These are phyloP conservation scores for Thamnophis sirtalis DNA, from an alignment of 2,113 vertebrate genomes.

Conservation along the genomic window DNA sequence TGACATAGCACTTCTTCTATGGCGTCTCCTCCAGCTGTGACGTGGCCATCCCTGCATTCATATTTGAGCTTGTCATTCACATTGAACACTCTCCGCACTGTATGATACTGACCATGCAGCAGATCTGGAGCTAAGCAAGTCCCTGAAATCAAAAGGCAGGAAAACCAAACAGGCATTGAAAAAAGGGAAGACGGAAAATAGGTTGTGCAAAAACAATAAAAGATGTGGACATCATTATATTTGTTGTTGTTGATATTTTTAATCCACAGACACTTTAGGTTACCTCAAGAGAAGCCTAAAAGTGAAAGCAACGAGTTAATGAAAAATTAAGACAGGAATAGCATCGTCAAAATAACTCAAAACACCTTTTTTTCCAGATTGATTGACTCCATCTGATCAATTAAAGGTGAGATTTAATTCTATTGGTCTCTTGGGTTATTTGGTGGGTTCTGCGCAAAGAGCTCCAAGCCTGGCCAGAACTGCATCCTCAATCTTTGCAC, in stretches of 20 bases:
- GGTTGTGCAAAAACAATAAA: not conserved
- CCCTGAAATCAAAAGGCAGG: conserved; percentile 34
- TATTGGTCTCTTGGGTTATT: not conserved
- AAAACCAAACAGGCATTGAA: not conserved
- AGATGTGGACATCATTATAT: not conserved
- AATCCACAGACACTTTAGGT: not conserved
- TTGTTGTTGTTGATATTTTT: not conserved
- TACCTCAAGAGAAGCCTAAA: not conserved
- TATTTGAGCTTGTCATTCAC: conserved; percentile 48
- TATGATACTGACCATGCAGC: conserved; percentile 58
- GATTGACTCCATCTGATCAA: not conserved
- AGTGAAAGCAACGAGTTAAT: not conserved
- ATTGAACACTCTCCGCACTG: conserved; percentile 32
- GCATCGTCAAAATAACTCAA: not conserved
- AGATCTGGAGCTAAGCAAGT: conserved; percentile 58
- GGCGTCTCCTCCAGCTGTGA: conserved; percentile 35
- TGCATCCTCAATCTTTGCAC: not conserved
- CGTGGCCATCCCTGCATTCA: conserved; percentile 55
- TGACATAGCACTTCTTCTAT: conserved; percentile 44
- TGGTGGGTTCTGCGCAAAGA: not conserved
- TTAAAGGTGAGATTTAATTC: not conserved
- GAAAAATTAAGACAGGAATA: not conserved
- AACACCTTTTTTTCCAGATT: too few relatives aligned
- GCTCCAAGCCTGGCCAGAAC: not conserved
- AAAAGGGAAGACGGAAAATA: not conserved